These are phyloP conservation scores for Cisticola juncidis DNA, from an alignment of 2,113 vertebrate genomes.

Conservation along the genomic window DNA sequence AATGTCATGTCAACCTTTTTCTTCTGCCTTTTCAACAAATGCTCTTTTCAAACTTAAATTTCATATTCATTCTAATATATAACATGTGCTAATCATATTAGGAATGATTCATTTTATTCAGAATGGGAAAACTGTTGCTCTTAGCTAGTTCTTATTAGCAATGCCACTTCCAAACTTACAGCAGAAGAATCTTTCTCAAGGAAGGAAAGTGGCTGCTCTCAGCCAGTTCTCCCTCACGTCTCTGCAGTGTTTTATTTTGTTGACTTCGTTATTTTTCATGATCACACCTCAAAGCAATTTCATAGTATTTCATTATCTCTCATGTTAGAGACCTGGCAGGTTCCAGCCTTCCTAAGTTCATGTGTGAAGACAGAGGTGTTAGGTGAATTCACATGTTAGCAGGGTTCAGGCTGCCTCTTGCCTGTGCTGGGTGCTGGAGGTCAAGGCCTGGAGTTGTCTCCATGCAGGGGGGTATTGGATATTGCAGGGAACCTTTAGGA, in stretches of 20 bases:
- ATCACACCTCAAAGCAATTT: not conserved
- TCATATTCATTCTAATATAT: not conserved
- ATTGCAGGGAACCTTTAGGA: not conserved
- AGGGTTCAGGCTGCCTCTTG: not conserved
- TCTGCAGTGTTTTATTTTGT: not conserved
- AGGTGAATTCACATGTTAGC: not conserved
- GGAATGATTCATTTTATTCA: conserved; percentile 33
- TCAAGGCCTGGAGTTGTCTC: not conserved
- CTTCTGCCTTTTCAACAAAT: conserved; percentile 24
- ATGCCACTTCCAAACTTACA: not conserved
- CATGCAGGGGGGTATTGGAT: not conserved
- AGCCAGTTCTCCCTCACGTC: not conserved
- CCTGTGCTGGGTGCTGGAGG: not conserved
- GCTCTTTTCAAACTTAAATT: conserved; percentile 53
- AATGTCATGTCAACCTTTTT: conserved; percentile 52
- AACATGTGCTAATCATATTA: conserved; percentile 30
- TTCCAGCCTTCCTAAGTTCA: not conserved
- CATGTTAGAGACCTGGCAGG: not conserved
- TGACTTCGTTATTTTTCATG: not conserved
- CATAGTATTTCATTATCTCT: not conserved
- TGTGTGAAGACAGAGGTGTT: not conserved
- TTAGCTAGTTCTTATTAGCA: not conserved
- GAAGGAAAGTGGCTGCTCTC: not conserved
- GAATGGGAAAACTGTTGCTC: not conserved
- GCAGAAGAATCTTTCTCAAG: not conserved